Evolutionary conservation across 2,888 invertebrate genomes (phyloP).

Genomic region (Melinaea menophilus): DNA sequence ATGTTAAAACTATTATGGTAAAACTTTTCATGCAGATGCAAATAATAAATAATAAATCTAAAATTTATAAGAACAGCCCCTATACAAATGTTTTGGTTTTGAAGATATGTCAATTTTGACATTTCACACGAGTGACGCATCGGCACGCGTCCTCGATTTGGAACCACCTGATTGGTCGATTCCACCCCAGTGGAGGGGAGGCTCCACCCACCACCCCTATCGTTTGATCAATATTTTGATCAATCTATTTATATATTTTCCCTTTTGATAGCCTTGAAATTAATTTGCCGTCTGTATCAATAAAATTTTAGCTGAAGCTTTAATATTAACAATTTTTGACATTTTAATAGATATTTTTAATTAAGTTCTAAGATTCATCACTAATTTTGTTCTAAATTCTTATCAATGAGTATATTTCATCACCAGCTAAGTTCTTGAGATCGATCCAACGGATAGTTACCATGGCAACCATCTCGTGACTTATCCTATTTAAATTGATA

Average conservation of each 20-base stretch:
- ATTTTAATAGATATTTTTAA: no score
- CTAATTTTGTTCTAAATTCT: no score
- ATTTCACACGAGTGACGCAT: constrained; percentile 54
- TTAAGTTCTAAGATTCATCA: no score
- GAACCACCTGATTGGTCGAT: constrained; percentile 51
- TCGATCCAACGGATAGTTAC: constrained; percentile 34
- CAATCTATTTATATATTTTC: constrained; percentile 11
- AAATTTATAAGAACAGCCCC: constrained; percentile 36
- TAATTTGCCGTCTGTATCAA: constrained; percentile 10
- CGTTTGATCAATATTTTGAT: constrained; percentile 32
- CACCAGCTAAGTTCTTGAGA: constrained; percentile 12
- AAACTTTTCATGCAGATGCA: no score
- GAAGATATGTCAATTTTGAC: constrained; percentile 63
- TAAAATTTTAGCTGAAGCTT: neutral
- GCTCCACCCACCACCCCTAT: constrained; percentile 47
- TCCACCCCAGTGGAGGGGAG: constrained; percentile 32
- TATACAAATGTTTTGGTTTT: constrained; percentile 51
- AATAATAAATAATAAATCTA: no score
- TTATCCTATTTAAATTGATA: constrained; percentile 9
- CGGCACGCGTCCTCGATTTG: constrained; percentile 63
- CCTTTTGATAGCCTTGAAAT: constrained; percentile 25
- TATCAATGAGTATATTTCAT: neutral
- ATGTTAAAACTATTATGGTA: no score
- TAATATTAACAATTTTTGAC: neutral
- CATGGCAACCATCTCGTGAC: constrained; percentile 34